Conservation (phyloP, 1,140 invertebrate genomes). For the Leptoteleia sp. region DNA sequence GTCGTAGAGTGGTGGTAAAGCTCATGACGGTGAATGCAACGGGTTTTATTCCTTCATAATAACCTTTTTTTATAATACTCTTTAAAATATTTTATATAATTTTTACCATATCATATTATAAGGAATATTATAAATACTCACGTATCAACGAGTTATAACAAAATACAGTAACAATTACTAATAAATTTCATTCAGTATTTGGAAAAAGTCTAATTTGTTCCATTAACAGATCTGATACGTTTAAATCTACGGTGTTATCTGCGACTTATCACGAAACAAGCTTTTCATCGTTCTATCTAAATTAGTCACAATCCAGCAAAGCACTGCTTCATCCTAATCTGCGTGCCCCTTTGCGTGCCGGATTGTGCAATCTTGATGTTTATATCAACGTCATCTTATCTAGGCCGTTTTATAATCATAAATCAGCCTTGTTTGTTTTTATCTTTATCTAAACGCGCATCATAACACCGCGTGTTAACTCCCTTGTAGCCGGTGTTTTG, state of each 20-base stretch:
- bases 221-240: background rate
- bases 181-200: too few species aligned
- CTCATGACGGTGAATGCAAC: too few species aligned
- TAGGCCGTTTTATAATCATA: slow-evolving; percentile 32
- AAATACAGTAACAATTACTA: too few species aligned
- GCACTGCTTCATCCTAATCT: slow-evolving; percentile 16
- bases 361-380: slow-evolving; percentile 35
- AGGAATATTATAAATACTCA: too few species aligned
- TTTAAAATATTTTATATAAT: too few species aligned
- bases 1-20: too few species aligned
- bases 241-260: background rate
- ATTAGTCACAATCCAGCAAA: slow-evolving; percentile 6
- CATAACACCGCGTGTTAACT: slow-evolving; percentile 26
- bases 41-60: too few species aligned
- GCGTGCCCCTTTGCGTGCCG: slow-evolving; percentile 2
- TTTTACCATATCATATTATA: too few species aligned
- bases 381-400: slow-evolving; percentile 49
- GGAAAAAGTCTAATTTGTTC: too few species aligned
- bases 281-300: slow-evolving; percentile 16
- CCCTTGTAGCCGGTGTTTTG: slow-evolving; percentile 10
- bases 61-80: too few species aligned
- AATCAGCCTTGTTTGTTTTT: slow-evolving; percentile 47
- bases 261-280: slow-evolving; percentile 2
- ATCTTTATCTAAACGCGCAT: slow-evolving; percentile 44
- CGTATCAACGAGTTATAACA: too few species aligned